Evolutionary conservation across 2,113 vertebrate genomes (phyloP), one percentile per base, ranked within the genome.

Genomic region (Rhinopomastus cyanomelas): DNA sequence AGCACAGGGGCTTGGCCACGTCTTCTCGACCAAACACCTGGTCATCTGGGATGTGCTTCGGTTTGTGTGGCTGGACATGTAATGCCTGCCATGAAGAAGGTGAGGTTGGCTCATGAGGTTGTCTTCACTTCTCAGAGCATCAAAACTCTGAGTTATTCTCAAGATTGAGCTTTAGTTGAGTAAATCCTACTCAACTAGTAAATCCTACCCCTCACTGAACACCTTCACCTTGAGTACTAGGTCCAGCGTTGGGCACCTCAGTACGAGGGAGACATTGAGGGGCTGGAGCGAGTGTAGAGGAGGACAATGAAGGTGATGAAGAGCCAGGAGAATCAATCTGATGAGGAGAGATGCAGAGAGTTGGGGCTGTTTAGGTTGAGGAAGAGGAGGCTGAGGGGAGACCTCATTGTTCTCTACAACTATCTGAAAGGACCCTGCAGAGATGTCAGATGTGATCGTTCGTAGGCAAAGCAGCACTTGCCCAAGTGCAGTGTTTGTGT

Each of bases 401-500:
- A n/a, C n/a, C n/a, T n/a, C n/a, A n/a, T n/a, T n/a, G n/a, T n/a
- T n/a, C n/a, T n/a, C n/a, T n/a, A n/a, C n/a, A n/a, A n/a, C n/a
- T n/a, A n/a, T n/a, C n/a, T n/a, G n/a, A n/a, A n/a, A n/a, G 39
- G 75, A 49, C 0, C 1, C 37, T 72, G 75, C 59, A 64, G 73
- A 62, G 90, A 62, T n/a, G n/a, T n/a, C n/a, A n/a, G n/a, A 79
- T 86, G 73, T 84, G 93, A 88, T 71, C 84, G 92, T 90, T 93
- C 85, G 29, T 53, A 71, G 88, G 65, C 61, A 27, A 81, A 92
- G 72, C 75, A 90, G 62, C 87, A 74, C 88, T 96, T 96, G 69
- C 67, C 44, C 27, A 96, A 94, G 94, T 95, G 95, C 93, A 91
- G 90, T 91, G 93, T 91, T 94, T 92, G 82, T 88, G 95, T 81